Conservation (phyloP, 2,888 invertebrate species). For the Steromphala cineraria region DNA sequence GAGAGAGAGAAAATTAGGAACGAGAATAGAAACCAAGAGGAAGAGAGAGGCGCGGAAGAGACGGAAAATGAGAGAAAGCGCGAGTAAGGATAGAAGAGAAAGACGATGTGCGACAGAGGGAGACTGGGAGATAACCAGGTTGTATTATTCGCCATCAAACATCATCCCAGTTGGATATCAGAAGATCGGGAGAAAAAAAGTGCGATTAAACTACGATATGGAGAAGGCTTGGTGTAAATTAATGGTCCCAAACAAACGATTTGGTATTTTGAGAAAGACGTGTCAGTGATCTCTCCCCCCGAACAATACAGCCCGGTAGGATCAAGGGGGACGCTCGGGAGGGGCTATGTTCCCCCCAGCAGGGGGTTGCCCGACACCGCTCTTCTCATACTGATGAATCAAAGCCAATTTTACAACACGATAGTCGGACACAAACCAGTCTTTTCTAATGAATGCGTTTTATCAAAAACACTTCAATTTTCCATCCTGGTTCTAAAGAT, state of each 20-base stretch:
- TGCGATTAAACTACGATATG: conserved; percentile 18
- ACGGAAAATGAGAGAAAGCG: too few species aligned
- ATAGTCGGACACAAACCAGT: conserved; percentile 2
- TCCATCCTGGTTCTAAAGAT: neutral
- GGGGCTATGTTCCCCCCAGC: conserved; percentile 10
- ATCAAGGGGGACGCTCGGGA: conserved; percentile 9
- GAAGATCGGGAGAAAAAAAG: neutral
- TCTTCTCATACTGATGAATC: conserved; percentile 1
- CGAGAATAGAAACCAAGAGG: too few species aligned
- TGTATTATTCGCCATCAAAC: too few species aligned
- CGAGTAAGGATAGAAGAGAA: neutral
- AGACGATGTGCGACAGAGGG: neutral
- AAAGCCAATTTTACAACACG: conserved; percentile 27
- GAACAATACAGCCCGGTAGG: conserved; percentile 11
- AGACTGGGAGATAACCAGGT: neutral
- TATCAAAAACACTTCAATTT: conserved; percentile 22
- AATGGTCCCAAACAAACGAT: conserved; percentile 23
- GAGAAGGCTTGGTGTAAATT: conserved; percentile 13
- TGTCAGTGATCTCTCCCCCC: conserved; percentile 23
- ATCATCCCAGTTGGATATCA: neutral
- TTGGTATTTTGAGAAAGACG: conserved; percentile 18
- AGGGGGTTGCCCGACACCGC: neutral
- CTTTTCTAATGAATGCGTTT: conserved; percentile 16
- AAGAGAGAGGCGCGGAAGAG: too few species aligned
- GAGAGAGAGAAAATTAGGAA: too few species aligned